These are phyloP conservation scores for Sebastolobus alascanus DNA, from an alignment of 2,797 vertebrate species.

Conservation along the genomic window DNA sequence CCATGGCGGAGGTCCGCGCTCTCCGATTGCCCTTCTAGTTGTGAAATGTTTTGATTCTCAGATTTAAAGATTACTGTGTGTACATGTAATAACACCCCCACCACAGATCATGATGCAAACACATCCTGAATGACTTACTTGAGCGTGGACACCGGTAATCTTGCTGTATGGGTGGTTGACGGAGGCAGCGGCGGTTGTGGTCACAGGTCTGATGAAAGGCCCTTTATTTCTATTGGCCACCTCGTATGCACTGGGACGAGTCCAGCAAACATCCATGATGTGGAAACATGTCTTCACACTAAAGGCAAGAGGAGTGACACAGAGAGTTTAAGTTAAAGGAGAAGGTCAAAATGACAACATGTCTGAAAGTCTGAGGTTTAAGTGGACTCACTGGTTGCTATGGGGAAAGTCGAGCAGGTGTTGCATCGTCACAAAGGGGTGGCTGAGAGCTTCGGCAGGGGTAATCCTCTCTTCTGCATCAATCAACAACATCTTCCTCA, in stretches of 20 bases:
- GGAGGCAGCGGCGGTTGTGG: constrained; percentile 85
- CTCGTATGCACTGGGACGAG: constrained; percentile 89
- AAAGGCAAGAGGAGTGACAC: constrained; percentile 24
- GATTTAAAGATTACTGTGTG: background rate
- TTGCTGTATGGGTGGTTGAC: constrained; percentile 92
- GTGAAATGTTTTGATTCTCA: background rate
- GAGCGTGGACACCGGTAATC: constrained; percentile 91
- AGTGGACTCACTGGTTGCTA: constrained; percentile 94
- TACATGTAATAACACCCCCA: background rate
- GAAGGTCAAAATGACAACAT: constrained; percentile 12
- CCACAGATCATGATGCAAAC: background rate
- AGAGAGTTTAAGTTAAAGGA: background rate
- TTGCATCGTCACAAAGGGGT: constrained; percentile 98
- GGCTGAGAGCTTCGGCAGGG: constrained; percentile 92
- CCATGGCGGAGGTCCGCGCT: background rate
- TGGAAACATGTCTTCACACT: constrained; percentile 99
- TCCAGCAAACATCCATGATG: constrained; percentile 97
- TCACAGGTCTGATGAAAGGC: constrained; percentile 91
- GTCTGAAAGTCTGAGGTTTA: background rate
- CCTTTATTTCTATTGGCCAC: constrained; percentile 92
- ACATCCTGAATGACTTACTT: constrained; percentile 84
- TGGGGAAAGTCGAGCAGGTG: constrained; percentile 98
- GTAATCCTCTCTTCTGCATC: constrained; percentile 96
- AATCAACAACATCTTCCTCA: constrained; percentile 99
- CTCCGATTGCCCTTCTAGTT: background rate